Conservation (phyloP, 2,113 vertebrate species). For the Paradoxurus hermaphroditus region DNA sequence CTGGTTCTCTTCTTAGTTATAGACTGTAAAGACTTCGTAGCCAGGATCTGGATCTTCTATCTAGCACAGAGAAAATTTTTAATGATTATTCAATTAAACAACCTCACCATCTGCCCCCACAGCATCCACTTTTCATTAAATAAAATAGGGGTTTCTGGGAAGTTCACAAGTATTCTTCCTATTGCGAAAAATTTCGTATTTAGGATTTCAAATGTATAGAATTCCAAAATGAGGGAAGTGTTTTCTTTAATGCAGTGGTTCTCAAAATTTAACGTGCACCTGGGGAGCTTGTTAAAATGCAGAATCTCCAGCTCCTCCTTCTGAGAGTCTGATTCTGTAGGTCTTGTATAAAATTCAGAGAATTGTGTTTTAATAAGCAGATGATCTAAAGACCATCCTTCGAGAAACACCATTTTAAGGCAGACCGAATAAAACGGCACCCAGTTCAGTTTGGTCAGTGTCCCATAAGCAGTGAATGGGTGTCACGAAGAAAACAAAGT, state of each 20-base stretch:
- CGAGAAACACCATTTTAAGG: slow-evolving; percentile 33
- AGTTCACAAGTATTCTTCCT: background rate
- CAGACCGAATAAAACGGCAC: background rate
- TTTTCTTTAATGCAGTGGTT: slow-evolving; percentile 49
- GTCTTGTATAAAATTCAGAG: slow-evolving; percentile 39
- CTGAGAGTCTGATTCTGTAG: slow-evolving; percentile 28
- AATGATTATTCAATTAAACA: background rate
- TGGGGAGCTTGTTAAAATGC: slow-evolving; percentile 68
- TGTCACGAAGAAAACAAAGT: background rate
- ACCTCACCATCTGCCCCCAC: background rate
- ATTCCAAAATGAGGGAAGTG: slow-evolving; percentile 47
- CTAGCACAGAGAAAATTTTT: background rate
- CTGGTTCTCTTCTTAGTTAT: background rate
- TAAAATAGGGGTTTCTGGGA: background rate
- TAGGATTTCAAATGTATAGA: slow-evolving; percentile 38
- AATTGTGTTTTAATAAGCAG: slow-evolving; percentile 29
- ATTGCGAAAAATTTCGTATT: slow-evolving; percentile 7
- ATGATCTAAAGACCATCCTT: background rate
- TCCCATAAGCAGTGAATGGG: background rate
- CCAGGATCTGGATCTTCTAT: background rate
- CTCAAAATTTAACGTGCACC: slow-evolving; percentile 65
- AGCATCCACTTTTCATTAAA: background rate
- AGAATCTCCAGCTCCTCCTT: slow-evolving; percentile 12
- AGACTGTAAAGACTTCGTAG: background rate
- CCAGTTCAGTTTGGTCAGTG: background rate